Conservation (phyloP, 2,888 invertebrate genomes). For the Eilema sororculum region DNA sequence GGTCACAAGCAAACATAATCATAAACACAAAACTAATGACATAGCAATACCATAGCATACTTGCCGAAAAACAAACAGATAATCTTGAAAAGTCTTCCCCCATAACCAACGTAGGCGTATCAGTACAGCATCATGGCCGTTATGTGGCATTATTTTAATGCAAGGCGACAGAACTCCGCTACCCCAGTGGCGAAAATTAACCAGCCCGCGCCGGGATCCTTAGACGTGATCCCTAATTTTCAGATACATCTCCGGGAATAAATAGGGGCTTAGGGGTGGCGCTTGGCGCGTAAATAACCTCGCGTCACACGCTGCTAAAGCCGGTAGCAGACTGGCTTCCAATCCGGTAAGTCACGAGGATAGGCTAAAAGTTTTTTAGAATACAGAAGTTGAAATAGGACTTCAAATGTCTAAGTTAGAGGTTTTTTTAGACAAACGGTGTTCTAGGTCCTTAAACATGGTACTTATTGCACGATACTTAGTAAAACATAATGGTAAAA, state of each 20-base stretch:
- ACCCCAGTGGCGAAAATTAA: conserved; percentile 78
- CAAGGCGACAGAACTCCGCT: conserved; percentile 39
- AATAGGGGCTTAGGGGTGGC: conserved; percentile 85
- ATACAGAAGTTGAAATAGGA: background rate
- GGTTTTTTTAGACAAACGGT: background rate
- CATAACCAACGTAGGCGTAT: conserved; percentile 33
- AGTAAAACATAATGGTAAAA: too few species aligned
- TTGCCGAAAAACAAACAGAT: background rate
- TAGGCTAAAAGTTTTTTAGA: background rate
- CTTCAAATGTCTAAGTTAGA: background rate
- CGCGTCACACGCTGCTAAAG: conserved; percentile 70
- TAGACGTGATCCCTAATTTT: conserved; percentile 86
- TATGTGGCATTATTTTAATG: conserved; percentile 34
- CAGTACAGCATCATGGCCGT: conserved; percentile 35
- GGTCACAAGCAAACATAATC: background rate
- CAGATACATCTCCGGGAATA: conserved; percentile 86
- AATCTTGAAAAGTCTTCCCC: background rate
- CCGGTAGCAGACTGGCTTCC: background rate
- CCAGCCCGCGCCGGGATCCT: conserved; percentile 64
- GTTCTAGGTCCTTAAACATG: too few species aligned
- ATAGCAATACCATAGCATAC: background rate
- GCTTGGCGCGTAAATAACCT: conserved; percentile 83
- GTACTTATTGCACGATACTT: too few species aligned
- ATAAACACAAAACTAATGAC: background rate
- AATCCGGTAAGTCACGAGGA: conserved; percentile 1